Percentiles rank a stretch among this genome's conserved stretches.
These are phyloP conservation scores for Chelonoidis abingdonii DNA, from an alignment of 2,113 vertebrate species.

Conservation along the genomic window DNA sequence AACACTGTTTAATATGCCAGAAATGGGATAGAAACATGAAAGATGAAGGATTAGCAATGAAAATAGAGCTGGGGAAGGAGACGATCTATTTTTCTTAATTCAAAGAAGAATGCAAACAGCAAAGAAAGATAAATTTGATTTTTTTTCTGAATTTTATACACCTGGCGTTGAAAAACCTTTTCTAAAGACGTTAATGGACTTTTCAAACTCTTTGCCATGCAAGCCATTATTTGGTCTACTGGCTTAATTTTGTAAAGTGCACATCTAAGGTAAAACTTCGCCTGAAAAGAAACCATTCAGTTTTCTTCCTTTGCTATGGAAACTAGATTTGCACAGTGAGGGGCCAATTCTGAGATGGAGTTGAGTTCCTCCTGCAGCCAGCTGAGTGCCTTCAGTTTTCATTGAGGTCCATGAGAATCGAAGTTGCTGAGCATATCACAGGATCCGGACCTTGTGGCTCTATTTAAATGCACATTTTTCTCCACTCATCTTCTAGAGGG, in stretches of 20 bases:
- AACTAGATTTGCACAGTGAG: not conserved
- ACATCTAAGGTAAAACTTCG: not conserved
- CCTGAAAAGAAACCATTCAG: not conserved
- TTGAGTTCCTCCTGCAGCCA: not conserved
- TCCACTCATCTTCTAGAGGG: accelerated
- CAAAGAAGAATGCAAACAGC: not conserved
- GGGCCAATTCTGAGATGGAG: not conserved
- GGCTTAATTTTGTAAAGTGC: not conserved
- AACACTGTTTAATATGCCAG: not conserved
- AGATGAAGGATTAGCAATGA: not conserved
- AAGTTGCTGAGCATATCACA: not conserved
- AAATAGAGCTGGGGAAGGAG: not conserved
- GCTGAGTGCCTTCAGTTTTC: not conserved
- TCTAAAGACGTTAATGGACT: not conserved
- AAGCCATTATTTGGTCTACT: not conserved
- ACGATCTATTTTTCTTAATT: not conserved
- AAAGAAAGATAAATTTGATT: not conserved
- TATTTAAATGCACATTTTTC: not conserved
- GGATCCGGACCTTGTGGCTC: not conserved
- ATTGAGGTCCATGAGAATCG: not conserved
- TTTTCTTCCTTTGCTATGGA: not conserved
- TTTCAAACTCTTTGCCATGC: not conserved
- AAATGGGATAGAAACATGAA: not conserved
- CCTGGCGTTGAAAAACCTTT: not conserved
- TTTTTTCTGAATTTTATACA: not conserved